Conservation (phyloP, 2,797 vertebrate genomes). For the Melanotaenia maccullochi region DNA sequence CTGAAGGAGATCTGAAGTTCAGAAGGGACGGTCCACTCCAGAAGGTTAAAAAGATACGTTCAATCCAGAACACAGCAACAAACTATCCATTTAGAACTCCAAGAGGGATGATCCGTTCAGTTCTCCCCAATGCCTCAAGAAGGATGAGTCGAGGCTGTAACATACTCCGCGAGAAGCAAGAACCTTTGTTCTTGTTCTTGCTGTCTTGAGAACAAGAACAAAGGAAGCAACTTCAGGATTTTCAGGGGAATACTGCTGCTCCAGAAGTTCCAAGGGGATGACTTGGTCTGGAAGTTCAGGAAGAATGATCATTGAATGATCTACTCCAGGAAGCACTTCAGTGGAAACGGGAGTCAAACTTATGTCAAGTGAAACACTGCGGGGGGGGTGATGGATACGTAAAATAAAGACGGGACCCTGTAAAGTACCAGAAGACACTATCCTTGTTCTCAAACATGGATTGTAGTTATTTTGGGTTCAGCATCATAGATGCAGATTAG, state of each 20-base stretch:
- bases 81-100: not conserved
- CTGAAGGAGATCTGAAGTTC: not conserved
- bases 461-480: slow-evolving; percentile 32
- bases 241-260: slow-evolving; percentile 3
- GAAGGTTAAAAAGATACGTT: not conserved
- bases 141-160: too few species aligned
- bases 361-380: slow-evolving; percentile 28
- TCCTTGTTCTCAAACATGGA: slow-evolving; percentile 28
- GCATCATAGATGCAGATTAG: slow-evolving; percentile 11
- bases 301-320: slow-evolving; percentile 76
- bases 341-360: slow-evolving; percentile 61
- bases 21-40: not conserved
- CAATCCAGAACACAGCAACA: not conserved
- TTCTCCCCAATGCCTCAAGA: not conserved
- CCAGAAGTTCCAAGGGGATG: slow-evolving; percentile 5
- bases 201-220: too few species aligned
- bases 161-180: too few species aligned
- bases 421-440: slow-evolving; percentile 56
- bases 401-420: slow-evolving; percentile 67
- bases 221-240: not conserved
- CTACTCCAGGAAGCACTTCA: slow-evolving; percentile 82
- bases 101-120: not conserved
- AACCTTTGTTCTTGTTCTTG: too few species aligned
- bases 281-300: slow-evolving; percentile 46
- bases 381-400: slow-evolving; percentile 39